Percentiles rank a stretch among this genome's conserved stretches.
phyloP scores from a whole-genome alignment of 2,113 vertebrate species.

The Oncorhynchus nerka region DNA sequence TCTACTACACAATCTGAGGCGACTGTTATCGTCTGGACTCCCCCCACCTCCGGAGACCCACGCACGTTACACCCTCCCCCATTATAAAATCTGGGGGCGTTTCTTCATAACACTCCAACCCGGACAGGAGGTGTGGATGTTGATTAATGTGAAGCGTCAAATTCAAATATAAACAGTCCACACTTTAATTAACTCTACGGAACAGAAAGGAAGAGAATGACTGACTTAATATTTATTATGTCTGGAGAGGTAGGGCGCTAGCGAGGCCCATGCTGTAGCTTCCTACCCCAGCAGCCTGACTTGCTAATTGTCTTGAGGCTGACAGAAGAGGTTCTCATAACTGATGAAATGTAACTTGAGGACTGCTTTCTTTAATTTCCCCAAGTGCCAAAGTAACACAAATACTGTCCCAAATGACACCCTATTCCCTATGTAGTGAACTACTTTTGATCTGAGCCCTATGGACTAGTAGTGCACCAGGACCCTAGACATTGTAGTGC shows the following conservation, averaged over 20 bases:
- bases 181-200: slow-evolving; percentile 68
- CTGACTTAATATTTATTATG: slow-evolving; percentile 71
- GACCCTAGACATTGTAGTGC: too few species aligned
- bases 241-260: slow-evolving; percentile 32
- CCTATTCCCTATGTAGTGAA: too few species aligned
- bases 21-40: not conserved
- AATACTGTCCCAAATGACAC: not conserved
- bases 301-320: slow-evolving; percentile 69
- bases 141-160: slow-evolving; percentile 62
- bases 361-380: slow-evolving; percentile 54
- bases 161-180: slow-evolving; percentile 63
- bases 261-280: slow-evolving; percentile 42
- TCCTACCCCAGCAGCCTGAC: slow-evolving; percentile 39
- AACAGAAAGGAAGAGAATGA: slow-evolving; percentile 55
- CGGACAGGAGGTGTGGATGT: slow-evolving; percentile 43
- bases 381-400: slow-evolving; percentile 45
- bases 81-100: too few species aligned
- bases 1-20: slow-evolving; percentile 3
- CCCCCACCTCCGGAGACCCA: not conserved
- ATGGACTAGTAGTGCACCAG: too few species aligned
- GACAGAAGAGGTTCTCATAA: slow-evolving; percentile 44
- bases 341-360: slow-evolving; percentile 36
- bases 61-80: not conserved
- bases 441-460: too few species aligned
- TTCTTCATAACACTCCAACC: not conserved